phyloP scores from a whole-genome alignment of 2,888 invertebrate species.

The Diarsia rubi region DNA sequence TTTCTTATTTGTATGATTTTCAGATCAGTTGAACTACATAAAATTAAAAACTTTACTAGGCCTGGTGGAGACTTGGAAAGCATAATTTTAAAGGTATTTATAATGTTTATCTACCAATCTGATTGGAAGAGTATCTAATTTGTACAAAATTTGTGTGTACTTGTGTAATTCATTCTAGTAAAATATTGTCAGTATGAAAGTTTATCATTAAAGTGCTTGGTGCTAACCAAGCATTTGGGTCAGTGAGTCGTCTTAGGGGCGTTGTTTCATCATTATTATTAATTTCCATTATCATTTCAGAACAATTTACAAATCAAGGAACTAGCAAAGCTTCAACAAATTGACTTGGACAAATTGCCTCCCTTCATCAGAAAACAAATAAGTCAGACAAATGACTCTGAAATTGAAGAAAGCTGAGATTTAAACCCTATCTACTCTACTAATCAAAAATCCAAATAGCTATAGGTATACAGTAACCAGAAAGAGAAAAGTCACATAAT shows the following conservation, averaged over 20 bases:
- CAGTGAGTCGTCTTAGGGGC: too few species aligned
- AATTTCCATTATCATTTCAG: constrained; percentile 67
- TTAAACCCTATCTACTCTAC: not conserved
- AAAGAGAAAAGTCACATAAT: not conserved
- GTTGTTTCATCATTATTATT: not conserved
- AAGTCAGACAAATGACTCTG: constrained; percentile 71
- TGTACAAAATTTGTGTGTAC: not conserved
- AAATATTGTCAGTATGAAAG: not conserved
- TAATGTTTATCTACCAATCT: not conserved
- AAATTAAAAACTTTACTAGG: constrained; percentile 80
- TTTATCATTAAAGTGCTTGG: not conserved
- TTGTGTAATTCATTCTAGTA: not conserved
- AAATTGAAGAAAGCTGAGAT: constrained; percentile 73
- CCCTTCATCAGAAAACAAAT: constrained; percentile 70
- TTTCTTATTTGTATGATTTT: constrained; percentile 52
- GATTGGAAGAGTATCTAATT: not conserved
- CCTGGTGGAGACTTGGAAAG: constrained; percentile 80
- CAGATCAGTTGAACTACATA: constrained; percentile 81
- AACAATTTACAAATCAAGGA: constrained; percentile 76
- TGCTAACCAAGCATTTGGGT: not conserved
- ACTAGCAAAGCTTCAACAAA: constrained; percentile 76
- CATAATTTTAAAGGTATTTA: constrained; percentile 78
- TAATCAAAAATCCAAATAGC: not conserved
- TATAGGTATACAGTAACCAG: not conserved
- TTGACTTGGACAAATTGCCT: constrained; percentile 77